These are phyloP conservation scores for Pristionchus exspectatus DNA, from an alignment of 2,888 invertebrate species.

Conservation along the genomic window DNA sequence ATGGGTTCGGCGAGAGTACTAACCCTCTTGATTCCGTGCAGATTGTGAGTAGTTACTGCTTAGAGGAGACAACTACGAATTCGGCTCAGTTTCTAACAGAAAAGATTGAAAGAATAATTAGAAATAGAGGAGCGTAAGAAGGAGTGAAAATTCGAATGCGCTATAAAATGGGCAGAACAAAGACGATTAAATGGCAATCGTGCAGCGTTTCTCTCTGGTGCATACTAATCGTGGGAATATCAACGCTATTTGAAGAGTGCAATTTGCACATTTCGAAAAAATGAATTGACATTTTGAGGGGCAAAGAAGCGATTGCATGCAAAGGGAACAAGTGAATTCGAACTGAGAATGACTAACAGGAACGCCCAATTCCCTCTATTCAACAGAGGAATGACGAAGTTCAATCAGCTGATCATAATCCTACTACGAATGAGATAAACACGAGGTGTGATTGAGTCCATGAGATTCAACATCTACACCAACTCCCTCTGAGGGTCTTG, in stretches of 20 bases:
- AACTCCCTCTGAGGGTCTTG: background rate
- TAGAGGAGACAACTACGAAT: background rate
- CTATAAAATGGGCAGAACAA: background rate
- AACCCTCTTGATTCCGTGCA: background rate
- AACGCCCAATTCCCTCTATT: background rate
- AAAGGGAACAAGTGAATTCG: background rate
- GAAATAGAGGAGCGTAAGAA: background rate
- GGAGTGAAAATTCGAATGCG: background rate
- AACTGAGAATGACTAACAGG: background rate
- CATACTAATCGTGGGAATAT: background rate
- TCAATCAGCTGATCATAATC: background rate
- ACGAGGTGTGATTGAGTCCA: background rate
- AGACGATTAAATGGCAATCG: background rate
- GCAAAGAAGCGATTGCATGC: background rate
- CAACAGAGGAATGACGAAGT: background rate
- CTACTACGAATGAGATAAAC: background rate
- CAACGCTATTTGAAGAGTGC: background rate
- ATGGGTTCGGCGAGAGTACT: constrained; percentile 25
- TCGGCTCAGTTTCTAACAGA: background rate
- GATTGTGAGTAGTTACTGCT: background rate
- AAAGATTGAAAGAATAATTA: background rate
- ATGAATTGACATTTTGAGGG: background rate
- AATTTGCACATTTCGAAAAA: no score
- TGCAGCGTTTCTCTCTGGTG: background rate
- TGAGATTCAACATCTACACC: background rate